Evolutionary conservation across 1,140 invertebrate genomes (phyloP).

Genomic region (Harpegnathos saltator): DNA sequence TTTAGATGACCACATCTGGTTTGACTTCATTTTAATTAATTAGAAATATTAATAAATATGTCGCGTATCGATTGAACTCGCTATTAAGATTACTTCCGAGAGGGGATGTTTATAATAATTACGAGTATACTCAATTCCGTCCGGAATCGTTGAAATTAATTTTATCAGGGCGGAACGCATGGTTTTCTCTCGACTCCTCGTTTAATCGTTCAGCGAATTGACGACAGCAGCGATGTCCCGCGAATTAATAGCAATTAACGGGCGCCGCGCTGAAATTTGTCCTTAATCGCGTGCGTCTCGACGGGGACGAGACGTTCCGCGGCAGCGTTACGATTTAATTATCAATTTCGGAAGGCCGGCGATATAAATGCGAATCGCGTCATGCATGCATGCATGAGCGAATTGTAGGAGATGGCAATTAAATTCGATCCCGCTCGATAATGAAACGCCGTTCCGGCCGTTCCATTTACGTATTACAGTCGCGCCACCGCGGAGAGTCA

Average conservation of each 20-base stretch:
- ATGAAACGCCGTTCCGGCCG: background rate
- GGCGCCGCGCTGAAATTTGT: background rate
- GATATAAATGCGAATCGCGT: conserved; percentile 55
- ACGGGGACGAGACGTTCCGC: background rate
- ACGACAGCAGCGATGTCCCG: too few species aligned
- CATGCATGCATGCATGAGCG: conserved; percentile 38
- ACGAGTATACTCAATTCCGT: background rate
- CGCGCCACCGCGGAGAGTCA: background rate
- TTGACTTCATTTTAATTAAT: too few species aligned
- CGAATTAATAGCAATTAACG: conserved; percentile 1
- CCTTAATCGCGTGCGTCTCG: conserved; percentile 32
- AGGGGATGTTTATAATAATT: background rate
- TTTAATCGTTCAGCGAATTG: background rate
- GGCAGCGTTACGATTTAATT: conserved; percentile 28
- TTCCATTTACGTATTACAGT: background rate
- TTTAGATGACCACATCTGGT: too few species aligned
- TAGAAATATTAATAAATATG: too few species aligned
- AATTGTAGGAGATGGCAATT: conserved; percentile 38
- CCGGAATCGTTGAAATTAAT: background rate
- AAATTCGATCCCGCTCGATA: conserved; percentile 47
- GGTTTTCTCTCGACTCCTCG: background rate
- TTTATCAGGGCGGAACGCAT: background rate
- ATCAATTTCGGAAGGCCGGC: conserved; percentile 51
- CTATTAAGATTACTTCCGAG: too few species aligned
- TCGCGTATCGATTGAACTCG: too few species aligned